Evolutionary conservation across 2,888 invertebrate genomes (phyloP), one percentile per base, ranked within the genome.

Genomic region (Oscheius sp.): DNA sequence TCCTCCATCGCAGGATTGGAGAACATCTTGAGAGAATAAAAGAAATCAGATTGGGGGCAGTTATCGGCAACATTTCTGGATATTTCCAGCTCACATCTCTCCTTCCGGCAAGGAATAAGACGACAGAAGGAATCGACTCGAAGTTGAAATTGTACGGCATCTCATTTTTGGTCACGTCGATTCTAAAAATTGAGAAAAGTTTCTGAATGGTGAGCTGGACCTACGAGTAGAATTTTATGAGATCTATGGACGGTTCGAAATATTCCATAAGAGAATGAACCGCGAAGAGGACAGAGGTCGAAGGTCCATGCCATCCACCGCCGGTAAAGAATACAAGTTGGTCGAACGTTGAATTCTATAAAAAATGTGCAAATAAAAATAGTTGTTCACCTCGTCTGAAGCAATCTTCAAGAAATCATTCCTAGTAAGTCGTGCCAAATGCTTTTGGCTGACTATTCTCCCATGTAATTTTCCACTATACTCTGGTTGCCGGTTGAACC

Each of bases 31-130:
- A 59, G 12, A 82, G 53, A 1, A 82, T 46, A 52, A 82, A 82
- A 9, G 82, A 82, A 29, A 82, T 49, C 41, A 83, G 35, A 45
- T 82, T 82, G 7, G 82, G 78, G n/a, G 76, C 70, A 0, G 81
- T 72, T 9, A 80, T 18, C 1, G 81, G 81, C 52, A 80, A 58
- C 1, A 55, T 70, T 13, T 69, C 59, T 12, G 80, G 80, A 66
- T 69, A 80, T 27, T 58, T 69, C 52, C 75, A 61, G 18, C 72
- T 68, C 45, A 78, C 61, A 25, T 69, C 59, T 27, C 74, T 49
- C 43, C 75, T 69, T 18, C 59, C 70, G 25, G 70, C 23, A 6
- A 81, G 79, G 49, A 81, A 79, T 70, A 81, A 75, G 9, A 82
- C 75, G 23, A 82, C 16, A 12, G 79, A 69, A 13, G 81, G 81